Conservation (phyloP, 2,113 vertebrate genomes). For the Gallinago media region DNA sequence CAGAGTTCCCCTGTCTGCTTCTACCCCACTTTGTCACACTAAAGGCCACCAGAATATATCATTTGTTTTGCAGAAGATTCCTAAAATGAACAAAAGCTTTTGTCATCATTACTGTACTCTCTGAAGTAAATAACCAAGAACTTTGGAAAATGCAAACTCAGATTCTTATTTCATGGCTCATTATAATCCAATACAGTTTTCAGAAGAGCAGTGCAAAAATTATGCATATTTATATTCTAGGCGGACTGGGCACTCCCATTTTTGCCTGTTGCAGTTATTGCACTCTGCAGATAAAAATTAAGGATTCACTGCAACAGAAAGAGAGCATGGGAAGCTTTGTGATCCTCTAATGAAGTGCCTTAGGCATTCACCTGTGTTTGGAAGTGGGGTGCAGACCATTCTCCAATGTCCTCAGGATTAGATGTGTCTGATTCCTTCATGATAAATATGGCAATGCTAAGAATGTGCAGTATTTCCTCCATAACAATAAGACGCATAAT, state of each 20-base stretch:
- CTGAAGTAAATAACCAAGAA: neutral
- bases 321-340: neutral
- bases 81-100: neutral
- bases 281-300: neutral
- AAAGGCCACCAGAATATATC: neutral
- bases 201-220: neutral
- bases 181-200: neutral
- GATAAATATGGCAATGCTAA: neutral
- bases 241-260: neutral
- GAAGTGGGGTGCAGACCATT: neutral
- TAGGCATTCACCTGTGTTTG: neutral
- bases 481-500: neutral
- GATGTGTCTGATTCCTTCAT: neutral
- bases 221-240: neutral
- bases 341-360: neutral
- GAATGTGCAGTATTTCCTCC: neutral
- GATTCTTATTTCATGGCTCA: neutral
- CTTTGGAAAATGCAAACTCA: neutral
- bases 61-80: neutral
- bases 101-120: neutral
- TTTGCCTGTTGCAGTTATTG: neutral
- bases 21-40: neutral
- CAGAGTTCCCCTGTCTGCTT: neutral
- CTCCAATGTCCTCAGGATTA: neutral
- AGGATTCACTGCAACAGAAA: neutral